Evolutionary conservation across 2,888 invertebrate species (phyloP).

Genomic region (Myopa testacea): DNA sequence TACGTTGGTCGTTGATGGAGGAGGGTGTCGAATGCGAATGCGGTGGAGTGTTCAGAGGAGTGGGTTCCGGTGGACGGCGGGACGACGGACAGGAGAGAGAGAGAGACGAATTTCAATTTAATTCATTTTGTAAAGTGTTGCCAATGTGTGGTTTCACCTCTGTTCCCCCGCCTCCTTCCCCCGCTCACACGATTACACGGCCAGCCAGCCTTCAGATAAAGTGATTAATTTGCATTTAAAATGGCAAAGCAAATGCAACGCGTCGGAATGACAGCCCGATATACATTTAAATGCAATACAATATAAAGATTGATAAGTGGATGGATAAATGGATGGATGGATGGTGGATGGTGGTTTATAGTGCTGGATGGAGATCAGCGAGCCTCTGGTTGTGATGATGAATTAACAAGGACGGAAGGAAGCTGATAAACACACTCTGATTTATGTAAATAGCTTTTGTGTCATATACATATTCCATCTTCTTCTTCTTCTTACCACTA

Average conservation of each 20-base stretch:
- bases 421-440: too few species aligned
- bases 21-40: background rate
- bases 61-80: background rate
- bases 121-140: conserved; percentile 19
- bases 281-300: background rate
- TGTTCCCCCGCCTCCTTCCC: background rate
- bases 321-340: background rate
- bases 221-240: conserved; percentile 19
- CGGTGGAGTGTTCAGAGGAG: background rate
- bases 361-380: background rate
- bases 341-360: background rate
- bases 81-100: background rate
- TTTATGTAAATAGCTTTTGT: background rate
- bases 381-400: background rate
- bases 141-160: background rate
- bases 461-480: background rate
- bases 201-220: background rate
- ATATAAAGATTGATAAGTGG: background rate
- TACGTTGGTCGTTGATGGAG: background rate
- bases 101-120: conserved; percentile 5
- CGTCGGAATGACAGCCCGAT: background rate
- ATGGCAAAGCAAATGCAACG: background rate
- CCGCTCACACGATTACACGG: too few species aligned
- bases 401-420: background rate
- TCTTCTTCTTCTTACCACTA: background rate